Percentiles rank a stretch among this genome's conserved stretches.
phyloP scores from a whole-genome alignment of 1,140 invertebrate species.

The Caenorhabditis inopinata region DNA sequence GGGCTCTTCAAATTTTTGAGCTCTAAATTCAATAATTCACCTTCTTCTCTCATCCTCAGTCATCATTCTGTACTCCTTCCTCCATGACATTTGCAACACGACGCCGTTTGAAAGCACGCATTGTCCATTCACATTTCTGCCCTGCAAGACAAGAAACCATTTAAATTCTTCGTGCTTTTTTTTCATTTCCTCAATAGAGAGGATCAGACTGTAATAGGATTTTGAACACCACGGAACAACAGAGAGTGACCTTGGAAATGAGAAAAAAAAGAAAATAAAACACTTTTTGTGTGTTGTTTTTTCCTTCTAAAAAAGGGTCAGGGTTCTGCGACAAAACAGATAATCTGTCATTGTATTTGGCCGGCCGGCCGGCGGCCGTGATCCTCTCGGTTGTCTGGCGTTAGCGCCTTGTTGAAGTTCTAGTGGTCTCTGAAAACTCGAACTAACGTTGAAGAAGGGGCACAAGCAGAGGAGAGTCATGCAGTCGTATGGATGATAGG shows the following conservation, averaged over 20 bases:
- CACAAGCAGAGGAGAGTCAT: conserved; percentile 64
- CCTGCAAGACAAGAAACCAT: not conserved
- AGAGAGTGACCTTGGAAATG: not conserved
- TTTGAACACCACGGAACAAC: not conserved
- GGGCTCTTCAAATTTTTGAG: no score
- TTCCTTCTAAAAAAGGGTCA: not conserved
- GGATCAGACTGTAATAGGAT: conserved; percentile 8
- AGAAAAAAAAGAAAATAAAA: not conserved
- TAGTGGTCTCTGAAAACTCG: no score
- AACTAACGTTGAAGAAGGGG: conserved; percentile 60
- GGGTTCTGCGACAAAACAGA: not conserved
- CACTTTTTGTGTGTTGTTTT: not conserved
- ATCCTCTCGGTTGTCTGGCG: no score
- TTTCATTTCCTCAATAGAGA: no score
- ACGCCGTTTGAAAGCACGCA: conserved; percentile 39
- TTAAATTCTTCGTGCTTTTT: no score
- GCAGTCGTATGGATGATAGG: conserved; percentile 64
- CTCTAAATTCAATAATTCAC: not conserved
- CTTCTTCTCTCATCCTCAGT: conserved; percentile 65
- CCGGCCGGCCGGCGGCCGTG: no score
- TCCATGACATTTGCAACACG: conserved; percentile 37
- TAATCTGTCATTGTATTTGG: conserved; percentile 4
- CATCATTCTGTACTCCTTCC: conserved; percentile 68
- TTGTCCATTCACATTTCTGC: conserved; percentile 22
- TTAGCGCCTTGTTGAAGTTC: no score